Percentiles rank a stretch among this genome's conserved stretches.
These are phyloP conservation scores for Mormyrus proboscirostris DNA, from an alignment of 2,797 vertebrate species.

Conservation along the genomic window DNA sequence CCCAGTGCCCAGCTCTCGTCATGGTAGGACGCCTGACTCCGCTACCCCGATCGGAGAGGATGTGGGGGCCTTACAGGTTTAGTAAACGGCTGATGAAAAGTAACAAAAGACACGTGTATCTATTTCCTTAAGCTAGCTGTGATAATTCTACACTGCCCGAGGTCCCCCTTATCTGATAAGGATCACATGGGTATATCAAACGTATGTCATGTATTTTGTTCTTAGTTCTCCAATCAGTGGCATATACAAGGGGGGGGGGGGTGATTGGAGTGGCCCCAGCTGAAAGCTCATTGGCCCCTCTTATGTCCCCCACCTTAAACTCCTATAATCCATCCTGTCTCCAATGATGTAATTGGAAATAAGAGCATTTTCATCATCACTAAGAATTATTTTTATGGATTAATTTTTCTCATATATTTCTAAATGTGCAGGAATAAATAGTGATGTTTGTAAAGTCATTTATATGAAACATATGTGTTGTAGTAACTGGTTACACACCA, in stretches of 20 bases:
- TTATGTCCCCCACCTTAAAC: background rate
- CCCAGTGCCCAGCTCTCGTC: constrained; percentile 35
- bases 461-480: background rate
- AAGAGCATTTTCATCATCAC: background rate
- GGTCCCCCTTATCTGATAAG: constrained; percentile 57
- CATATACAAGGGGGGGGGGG: background rate
- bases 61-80: background rate
- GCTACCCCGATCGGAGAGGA: background rate
- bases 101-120: background rate
- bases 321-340: background rate
- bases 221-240: constrained; percentile 44
- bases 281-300: background rate
- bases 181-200: constrained; percentile 62
- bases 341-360: background rate
- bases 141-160: constrained; percentile 51
- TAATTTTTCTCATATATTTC: background rate
- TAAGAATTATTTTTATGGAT: background rate
- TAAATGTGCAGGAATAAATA: background rate
- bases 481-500: background rate
- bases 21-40: constrained; percentile 18
- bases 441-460: background rate
- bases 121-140: background rate
- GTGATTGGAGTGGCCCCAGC: background rate
- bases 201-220: constrained; percentile 45
- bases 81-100: background rate